Conservation (phyloP, 2,797 vertebrate species). For the Tenualosa ilisha region DNA sequence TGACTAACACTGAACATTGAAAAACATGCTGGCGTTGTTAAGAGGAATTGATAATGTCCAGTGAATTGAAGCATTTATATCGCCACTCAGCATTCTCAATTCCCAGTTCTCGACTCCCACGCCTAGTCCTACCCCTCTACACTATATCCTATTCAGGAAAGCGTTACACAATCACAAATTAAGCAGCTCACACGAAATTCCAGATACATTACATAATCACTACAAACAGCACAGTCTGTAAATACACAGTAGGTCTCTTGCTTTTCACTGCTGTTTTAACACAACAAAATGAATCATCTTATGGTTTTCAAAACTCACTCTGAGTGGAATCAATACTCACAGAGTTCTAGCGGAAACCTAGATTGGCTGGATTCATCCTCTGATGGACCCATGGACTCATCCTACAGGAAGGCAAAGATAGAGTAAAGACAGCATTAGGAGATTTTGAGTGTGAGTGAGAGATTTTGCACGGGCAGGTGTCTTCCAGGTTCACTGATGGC, state of each 20-base stretch:
- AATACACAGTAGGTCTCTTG: too few relatives aligned
- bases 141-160: neutral
- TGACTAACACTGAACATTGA: too few relatives aligned
- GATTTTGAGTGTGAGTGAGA: neutral
- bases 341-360: slow-evolving; percentile 68
- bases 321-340: slow-evolving; percentile 59
- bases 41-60: too few relatives aligned
- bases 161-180: neutral
- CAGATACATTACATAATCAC: neutral
- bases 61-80: too few relatives aligned
- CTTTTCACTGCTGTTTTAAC: too few relatives aligned
- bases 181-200: neutral
- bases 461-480: neutral
- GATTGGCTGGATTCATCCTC: slow-evolving; percentile 65
- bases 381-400: slow-evolving; percentile 66
- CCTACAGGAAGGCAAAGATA: slow-evolving; percentile 55
- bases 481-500: neutral
- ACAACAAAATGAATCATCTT: neutral
- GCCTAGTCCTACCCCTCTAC: neutral
- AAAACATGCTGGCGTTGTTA: too few relatives aligned
- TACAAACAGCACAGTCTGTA: neutral
- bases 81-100: too few relatives aligned
- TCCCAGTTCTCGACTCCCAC: too few relatives aligned
- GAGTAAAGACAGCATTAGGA: slow-evolving; percentile 30
- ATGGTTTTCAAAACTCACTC: too few relatives aligned